Base-by-base conservation (phyloP, 2,888 invertebrate species). In the Pardosa pseudoannulata region DNA sequence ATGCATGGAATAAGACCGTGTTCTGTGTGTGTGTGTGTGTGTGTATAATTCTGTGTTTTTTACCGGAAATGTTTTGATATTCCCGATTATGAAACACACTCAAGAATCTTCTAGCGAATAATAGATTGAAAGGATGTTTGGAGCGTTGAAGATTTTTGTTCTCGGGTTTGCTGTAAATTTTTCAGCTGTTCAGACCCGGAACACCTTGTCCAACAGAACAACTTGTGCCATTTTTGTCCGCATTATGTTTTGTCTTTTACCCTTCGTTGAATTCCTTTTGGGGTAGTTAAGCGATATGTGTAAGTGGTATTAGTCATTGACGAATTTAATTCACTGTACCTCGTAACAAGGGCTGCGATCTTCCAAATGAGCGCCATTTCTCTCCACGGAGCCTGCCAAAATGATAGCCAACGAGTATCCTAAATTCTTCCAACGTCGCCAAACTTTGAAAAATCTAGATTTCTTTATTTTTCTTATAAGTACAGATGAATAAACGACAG, bases 51-150 rank as follows among this genome's bases (percentile, higher is more conserved):
- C 6, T 56, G 56, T 56, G 56, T 56, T 46, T 46, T 46, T n/a
- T 56, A 1, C 56, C 23, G 56, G 19, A 56, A 56, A 23, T 2
- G 23, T 56, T 56, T 56, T 56, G 56, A 56, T 56, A 56, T 56
- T 56, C 56, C 5, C 23, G 56, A 56, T 56, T 56, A 56, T 3
- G 56, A 56, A 56, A 56, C 56, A 23, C 56, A 56, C 56, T 56
- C 56, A 7, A 56, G 56, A 56, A 56, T 56, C 16, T 56, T 19
- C 56, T 19, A 56, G 19, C 23, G 16, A 23, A 56, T 56, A 56
- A 56, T 56, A 56, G 56, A 56, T 23, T 56, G 56, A 56, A 23
- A 56, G 56, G 3, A 9, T 46, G 46, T 11, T 2, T 2, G n/a
- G 23, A 7, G 23, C 56, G 56, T 56, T 56, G 46, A 46, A 56